Evolutionary conservation across 2,888 invertebrate species (phyloP), one percentile per base, ranked within the genome.

Genomic region (Brachyptera risi): DNA sequence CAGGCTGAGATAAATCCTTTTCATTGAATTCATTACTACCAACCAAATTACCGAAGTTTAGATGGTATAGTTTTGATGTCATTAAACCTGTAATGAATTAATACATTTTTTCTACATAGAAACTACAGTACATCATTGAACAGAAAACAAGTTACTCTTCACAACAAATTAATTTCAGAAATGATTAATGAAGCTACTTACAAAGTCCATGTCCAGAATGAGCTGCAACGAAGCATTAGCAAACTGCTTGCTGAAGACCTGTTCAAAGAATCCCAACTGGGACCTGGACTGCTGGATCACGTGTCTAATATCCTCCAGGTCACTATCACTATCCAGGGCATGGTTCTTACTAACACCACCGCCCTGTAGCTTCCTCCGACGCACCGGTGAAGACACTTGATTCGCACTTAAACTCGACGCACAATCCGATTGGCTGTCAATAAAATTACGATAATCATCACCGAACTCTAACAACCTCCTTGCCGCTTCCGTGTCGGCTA

Each of bases 361-460:
- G 31, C 27, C 37, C 5, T 49, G 9, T 7, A 40, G 40, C 24
- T 58, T 57, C 23, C 64, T 35, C 37, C 62, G 50, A 37, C 60
- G 17, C 9, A 58, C 24, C n/a, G 60, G 60, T 15, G 62, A 60
- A 2, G 58, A 21, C 27, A 19, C 37, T 1, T 50, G 60, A 17
- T 58, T 56, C 31, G 59, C 56, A 35, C 62, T 60, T 11, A 62
- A 21, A 21, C 63, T 61, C 66, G 90, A 90, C 77, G 92, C 90
- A 73, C 87, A 88, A 76, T 93, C 93, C 0, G 92, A 93, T 72
- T 92, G 92, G 65, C 92, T 92, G 78, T 92, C 93, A 56, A 94
- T 80, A 76, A 87, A 92, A 70, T 88, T 89, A 72, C 92, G 83
- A 76, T 94, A 94, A 76, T 94, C 93, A 74, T 94, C 93, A 31